Conservation (phyloP, 2,113 vertebrate genomes). For the Terrapene triunguis region DNA sequence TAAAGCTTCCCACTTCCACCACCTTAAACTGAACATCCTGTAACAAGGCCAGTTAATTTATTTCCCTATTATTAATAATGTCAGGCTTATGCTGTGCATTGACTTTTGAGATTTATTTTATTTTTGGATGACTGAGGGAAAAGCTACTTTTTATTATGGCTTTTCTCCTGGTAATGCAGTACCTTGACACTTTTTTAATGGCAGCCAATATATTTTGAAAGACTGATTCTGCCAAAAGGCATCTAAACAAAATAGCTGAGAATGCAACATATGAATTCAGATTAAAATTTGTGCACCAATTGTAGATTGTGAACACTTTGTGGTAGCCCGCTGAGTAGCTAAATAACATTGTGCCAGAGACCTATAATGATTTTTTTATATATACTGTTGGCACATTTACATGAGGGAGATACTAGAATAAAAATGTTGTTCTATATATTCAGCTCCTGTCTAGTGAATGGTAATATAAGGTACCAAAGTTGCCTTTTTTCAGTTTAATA, state of each 20-base stretch:
- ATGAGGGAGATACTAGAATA: not conserved
- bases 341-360: not conserved
- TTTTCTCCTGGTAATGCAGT: not conserved
- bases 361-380: rapidly evolving
- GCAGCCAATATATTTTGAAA: not conserved
- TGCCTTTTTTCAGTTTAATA: not conserved
- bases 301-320: not conserved
- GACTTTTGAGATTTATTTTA: not conserved
- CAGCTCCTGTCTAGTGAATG: not conserved
- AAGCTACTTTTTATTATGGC: not conserved
- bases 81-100: not conserved
- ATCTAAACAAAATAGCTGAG: not conserved
- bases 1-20: not conserved
- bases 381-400: not conserved
- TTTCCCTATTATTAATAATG: not conserved
- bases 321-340: not conserved
- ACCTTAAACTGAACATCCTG: not conserved
- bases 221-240: not conserved
- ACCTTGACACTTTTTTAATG: not conserved
- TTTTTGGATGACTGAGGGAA: not conserved
- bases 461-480: not conserved
- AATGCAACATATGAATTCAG: not conserved
- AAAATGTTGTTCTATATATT: not conserved
- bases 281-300: not conserved
- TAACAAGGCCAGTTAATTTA: not conserved